phyloP scores from a whole-genome alignment of 2,797 vertebrate species.

The Capromys pilorides region DNA sequence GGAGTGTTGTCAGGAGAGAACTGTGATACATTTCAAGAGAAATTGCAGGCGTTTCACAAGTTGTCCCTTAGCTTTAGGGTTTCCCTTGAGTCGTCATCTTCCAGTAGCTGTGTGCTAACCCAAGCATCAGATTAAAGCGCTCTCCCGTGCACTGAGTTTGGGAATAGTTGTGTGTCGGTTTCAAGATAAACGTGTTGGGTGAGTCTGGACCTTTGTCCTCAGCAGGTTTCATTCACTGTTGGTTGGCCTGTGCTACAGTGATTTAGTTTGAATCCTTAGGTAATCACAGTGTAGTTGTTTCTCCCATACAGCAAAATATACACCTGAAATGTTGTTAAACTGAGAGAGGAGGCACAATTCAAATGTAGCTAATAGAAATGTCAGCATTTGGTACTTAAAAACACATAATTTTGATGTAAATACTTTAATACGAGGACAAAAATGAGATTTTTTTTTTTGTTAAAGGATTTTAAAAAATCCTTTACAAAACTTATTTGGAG shows the following conservation, averaged over 20 bases:
- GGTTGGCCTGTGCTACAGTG: background rate
- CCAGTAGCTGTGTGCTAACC: background rate
- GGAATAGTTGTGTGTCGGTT: background rate
- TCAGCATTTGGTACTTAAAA: conserved; percentile 12
- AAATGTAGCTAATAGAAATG: background rate
- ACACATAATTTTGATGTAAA: background rate
- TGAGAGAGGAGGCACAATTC: background rate
- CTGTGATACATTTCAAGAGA: background rate
- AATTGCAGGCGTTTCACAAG: background rate
- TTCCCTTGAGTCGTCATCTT: background rate
- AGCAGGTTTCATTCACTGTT: conserved; percentile 29
- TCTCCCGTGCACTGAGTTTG: background rate
- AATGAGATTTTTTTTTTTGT: background rate
- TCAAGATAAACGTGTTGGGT: background rate
- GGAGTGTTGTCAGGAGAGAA: background rate
- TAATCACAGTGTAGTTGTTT: conserved; percentile 14
- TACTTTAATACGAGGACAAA: background rate
- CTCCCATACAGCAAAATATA: background rate
- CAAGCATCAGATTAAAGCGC: background rate
- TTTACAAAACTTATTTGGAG: background rate
- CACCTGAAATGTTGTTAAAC: background rate
- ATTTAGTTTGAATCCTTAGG: background rate
- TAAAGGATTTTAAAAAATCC: conserved; percentile 11
- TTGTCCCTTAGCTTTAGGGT: background rate
- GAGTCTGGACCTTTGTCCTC: background rate